These are phyloP conservation scores for Podotricha telesiphe DNA, from an alignment of 2,888 invertebrate genomes.

Conservation along the genomic window DNA sequence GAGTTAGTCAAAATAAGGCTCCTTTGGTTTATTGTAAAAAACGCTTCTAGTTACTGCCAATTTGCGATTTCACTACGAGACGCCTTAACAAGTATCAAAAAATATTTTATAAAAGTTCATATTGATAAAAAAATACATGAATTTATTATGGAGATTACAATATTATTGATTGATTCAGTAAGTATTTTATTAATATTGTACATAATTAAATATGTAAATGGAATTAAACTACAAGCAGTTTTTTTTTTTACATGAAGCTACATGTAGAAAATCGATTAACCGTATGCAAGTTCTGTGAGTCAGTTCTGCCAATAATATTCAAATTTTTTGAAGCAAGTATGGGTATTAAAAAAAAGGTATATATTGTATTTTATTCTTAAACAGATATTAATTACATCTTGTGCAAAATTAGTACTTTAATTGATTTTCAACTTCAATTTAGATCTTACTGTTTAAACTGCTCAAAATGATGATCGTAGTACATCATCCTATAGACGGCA, in stretches of 20 bases:
- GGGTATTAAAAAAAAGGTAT: constrained; percentile 75
- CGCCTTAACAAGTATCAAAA: constrained; percentile 59
- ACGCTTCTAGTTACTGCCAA: constrained; percentile 70
- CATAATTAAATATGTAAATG: neutral
- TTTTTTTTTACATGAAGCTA: constrained; percentile 57
- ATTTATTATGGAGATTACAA: constrained; percentile 65
- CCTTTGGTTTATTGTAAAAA: constrained; percentile 70
- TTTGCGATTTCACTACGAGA: constrained; percentile 66
- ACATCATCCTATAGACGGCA: constrained; percentile 69
- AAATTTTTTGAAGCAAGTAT: constrained; percentile 73
- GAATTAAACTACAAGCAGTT: neutral
- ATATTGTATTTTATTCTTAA: constrained; percentile 3
- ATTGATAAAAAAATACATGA: constrained; percentile 73
- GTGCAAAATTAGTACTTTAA: neutral
- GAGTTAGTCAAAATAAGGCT: constrained; percentile 71
- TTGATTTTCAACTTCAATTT: constrained; percentile 39
- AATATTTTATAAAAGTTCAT: constrained; percentile 58
- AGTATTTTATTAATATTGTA: constrained; percentile 38
- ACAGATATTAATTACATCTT: neutral
- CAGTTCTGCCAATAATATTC: constrained; percentile 67
- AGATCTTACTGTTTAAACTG: constrained; percentile 68
- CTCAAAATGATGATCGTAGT: constrained; percentile 61
- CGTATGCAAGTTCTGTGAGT: constrained; percentile 82
- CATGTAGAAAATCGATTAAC: constrained; percentile 77
- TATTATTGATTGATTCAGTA: constrained; percentile 67